phyloP scores from a whole-genome alignment of 2,113 vertebrate species.

The Psittacula cyanocephala region DNA sequence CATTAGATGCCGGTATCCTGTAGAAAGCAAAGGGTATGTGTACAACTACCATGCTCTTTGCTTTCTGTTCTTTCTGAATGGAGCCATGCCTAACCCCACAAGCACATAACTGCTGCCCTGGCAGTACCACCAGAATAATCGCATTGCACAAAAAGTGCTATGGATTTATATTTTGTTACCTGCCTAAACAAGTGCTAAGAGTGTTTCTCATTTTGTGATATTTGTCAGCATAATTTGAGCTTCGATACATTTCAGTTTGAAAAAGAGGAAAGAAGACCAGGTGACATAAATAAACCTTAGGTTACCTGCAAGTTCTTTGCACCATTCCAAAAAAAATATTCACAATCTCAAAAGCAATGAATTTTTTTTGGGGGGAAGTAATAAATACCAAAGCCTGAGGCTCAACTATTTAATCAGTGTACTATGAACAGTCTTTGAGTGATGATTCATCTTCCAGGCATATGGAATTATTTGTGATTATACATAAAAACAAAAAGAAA shows the following conservation, averaged over 20 bases:
- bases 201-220: neutral
- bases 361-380: neutral
- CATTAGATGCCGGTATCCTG: too few relatives aligned
- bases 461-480: neutral
- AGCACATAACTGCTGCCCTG: neutral
- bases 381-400: neutral
- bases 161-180: rapidly evolving
- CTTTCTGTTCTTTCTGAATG: neutral
- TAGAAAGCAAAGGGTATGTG: neutral
- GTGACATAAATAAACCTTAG: neutral
- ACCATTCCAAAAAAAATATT: neutral
- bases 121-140: neutral
- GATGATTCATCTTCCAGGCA: neutral
- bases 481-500: neutral
- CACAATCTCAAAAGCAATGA: neutral
- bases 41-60: neutral
- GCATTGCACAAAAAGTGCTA: neutral
- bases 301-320: neutral
- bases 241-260: neutral
- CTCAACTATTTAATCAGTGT: constrained; percentile 2
- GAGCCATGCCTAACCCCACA: too few relatives aligned
- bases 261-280: neutral
- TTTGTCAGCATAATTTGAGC: neutral
- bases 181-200: neutral
- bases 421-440: neutral